Conservation (phyloP, 2,113 vertebrate genomes). For the Cyprinus carpio region DNA sequence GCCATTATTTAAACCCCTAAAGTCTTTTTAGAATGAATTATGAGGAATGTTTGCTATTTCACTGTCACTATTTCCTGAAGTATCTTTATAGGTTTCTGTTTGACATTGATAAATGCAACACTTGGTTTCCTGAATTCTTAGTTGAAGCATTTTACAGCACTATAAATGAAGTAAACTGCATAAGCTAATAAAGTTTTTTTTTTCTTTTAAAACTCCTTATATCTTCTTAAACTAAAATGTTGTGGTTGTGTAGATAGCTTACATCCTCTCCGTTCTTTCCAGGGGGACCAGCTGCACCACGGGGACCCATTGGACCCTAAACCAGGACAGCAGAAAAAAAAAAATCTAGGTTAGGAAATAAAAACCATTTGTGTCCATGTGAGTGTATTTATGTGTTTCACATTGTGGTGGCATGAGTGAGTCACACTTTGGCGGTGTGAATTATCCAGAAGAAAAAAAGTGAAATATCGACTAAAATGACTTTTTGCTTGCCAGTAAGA, state of each 20-base stretch:
- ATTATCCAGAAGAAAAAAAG: not conserved
- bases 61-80: not conserved
- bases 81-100: not conserved
- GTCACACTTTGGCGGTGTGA: not conserved
- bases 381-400: slow-evolving; percentile 31
- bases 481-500: not conserved
- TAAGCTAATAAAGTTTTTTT: not conserved
- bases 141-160: not conserved
- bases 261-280: slow-evolving; percentile 99
- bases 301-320: slow-evolving; percentile 96
- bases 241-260: slow-evolving; percentile 67
- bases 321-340: slow-evolving; percentile 42
- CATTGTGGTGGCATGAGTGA: not conserved
- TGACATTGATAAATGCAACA: not conserved
- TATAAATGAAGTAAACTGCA: not conserved
- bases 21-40: not conserved
- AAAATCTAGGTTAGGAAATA: slow-evolving; percentile 17
- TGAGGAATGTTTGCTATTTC: not conserved
- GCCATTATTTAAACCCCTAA: not conserved
- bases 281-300: slow-evolving; percentile 87
- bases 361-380: slow-evolving; percentile 25
- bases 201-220: not conserved
- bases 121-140: not conserved
- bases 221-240: not conserved
- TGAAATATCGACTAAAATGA: not conserved